phyloP scores from a whole-genome alignment of 2,888 invertebrate species.

The Hedya salicella region DNA sequence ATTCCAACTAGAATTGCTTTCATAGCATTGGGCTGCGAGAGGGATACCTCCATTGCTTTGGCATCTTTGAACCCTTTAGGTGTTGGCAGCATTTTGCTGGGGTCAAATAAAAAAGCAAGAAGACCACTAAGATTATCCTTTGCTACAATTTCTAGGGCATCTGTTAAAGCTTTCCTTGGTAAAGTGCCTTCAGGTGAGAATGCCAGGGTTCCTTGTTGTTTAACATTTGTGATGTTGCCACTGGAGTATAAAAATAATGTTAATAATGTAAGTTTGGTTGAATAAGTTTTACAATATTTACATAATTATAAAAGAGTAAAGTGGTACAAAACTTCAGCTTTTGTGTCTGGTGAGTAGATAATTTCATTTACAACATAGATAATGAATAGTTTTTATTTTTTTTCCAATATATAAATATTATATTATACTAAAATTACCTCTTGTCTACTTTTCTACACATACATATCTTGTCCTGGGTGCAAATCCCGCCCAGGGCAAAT shows the following conservation, averaged over 20 bases:
- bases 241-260: constrained; percentile 52
- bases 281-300: too few species aligned
- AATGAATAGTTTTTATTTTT: too few species aligned
- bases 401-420: too few species aligned
- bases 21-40: constrained; percentile 76
- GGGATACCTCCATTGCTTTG: constrained; percentile 66
- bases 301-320: too few species aligned
- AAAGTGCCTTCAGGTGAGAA: constrained; percentile 77
- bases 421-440: too few species aligned
- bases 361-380: too few species aligned
- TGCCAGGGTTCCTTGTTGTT: constrained; percentile 72
- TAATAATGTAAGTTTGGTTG: too few species aligned
- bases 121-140: constrained; percentile 73
- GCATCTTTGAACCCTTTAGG: constrained; percentile 75
- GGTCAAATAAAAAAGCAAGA: constrained; percentile 67
- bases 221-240: constrained; percentile 70
- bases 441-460: too few species aligned
- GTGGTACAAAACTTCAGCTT: too few species aligned
- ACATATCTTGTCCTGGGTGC: too few species aligned
- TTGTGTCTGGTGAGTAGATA: too few species aligned
- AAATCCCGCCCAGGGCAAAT: too few species aligned
- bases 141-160: constrained; percentile 74
- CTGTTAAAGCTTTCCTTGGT: constrained; percentile 68
- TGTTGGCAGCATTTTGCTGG: constrained; percentile 68
- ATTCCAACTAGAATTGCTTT: constrained; percentile 76